phyloP scores from a whole-genome alignment of 2,797 vertebrate species.

The Melopsittacus undulatus region DNA sequence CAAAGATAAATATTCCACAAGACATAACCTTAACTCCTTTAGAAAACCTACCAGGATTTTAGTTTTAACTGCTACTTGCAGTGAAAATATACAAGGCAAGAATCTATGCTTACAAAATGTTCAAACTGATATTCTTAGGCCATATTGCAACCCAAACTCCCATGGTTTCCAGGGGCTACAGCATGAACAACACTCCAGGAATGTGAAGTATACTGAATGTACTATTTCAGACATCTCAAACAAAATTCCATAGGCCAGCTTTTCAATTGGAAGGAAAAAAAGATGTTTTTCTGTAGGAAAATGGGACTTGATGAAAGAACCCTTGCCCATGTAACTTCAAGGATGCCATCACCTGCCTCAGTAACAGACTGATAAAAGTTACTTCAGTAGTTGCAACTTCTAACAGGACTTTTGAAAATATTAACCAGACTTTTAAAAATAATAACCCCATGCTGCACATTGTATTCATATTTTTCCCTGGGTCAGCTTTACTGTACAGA shows the following conservation, averaged over 20 bases:
- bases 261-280: neutral
- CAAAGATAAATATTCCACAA: neutral
- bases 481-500: neutral
- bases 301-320: neutral
- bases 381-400: neutral
- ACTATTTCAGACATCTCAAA: conserved; percentile 25
- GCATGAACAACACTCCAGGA: conserved; percentile 20
- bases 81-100: neutral
- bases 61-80: neutral
- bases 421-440: neutral
- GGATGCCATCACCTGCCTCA: neutral
- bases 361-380: neutral
- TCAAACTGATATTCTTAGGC: neutral
- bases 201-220: neutral
- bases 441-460: neutral
- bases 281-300: neutral
- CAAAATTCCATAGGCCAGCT: conserved; percentile 6
- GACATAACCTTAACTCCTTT: neutral
- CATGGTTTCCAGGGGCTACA: conserved; percentile 25
- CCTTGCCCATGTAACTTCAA: neutral
- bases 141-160: neutral
- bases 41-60: neutral
- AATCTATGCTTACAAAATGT: neutral
- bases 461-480: neutral
- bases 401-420: neutral